phyloP scores from a whole-genome alignment of 2,113 vertebrate genomes.

The Callionymus lyra region DNA sequence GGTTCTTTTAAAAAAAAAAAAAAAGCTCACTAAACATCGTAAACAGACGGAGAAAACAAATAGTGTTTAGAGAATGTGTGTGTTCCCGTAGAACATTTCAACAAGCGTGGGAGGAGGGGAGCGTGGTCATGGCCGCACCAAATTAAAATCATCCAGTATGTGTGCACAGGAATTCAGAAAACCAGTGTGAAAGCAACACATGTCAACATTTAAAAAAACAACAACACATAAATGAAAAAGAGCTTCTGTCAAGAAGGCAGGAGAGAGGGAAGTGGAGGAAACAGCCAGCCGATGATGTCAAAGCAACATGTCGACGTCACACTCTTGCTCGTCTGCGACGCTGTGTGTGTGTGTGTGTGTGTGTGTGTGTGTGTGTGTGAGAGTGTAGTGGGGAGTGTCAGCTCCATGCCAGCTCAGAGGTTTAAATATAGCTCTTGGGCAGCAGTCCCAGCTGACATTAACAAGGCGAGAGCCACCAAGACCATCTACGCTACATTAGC shows the following conservation, averaged over 20 bases:
- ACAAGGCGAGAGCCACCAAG: conserved; percentile 37
- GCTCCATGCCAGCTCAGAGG: conserved; percentile 32
- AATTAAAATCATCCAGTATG: conserved; percentile 52
- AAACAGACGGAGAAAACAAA: conserved; percentile 8
- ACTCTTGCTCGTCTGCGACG: neutral
- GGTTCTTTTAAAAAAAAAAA: too few relatives aligned
- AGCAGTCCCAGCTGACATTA: conserved; percentile 45
- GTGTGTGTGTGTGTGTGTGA: conserved; percentile 17
- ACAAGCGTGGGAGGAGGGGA: conserved; percentile 56
- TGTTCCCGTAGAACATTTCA: conserved; percentile 51
- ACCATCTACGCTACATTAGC: conserved; percentile 31
- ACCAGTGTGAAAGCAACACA: conserved; percentile 9
- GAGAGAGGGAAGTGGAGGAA: conserved; percentile 6
- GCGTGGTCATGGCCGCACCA: conserved; percentile 48
- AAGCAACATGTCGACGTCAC: conserved; percentile 27
- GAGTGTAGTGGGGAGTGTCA: conserved; percentile 16
- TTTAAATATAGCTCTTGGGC: conserved; percentile 56
- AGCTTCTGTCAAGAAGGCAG: conserved; percentile 1
- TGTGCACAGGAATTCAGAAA: conserved; percentile 1
- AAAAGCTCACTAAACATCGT: neutral
- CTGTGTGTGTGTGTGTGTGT: conserved; percentile 20
- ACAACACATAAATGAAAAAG: neutral
- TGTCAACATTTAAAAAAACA: neutral
- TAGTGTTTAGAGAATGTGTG: conserved; percentile 13
- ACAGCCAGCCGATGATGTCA: conserved; percentile 35